These are phyloP conservation scores for Latrodectus geometricus DNA, from an alignment of 1,140 invertebrate genomes.

Conservation along the genomic window DNA sequence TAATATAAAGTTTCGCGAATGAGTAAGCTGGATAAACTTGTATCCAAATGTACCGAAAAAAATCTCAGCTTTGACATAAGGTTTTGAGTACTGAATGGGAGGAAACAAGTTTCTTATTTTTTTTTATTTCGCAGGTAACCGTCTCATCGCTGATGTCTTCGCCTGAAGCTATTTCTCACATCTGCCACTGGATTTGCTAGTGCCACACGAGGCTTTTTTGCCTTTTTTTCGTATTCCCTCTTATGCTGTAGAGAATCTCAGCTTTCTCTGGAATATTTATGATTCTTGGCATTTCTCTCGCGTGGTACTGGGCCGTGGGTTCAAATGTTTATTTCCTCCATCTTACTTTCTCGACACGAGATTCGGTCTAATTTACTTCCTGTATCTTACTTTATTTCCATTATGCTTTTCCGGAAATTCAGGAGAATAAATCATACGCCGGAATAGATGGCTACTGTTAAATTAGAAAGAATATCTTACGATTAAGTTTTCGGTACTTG, in stretches of 20 bases:
- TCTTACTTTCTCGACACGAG: not conserved
- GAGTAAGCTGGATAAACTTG: too few species aligned
- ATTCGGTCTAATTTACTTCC: not conserved
- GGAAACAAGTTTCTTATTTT: constrained; percentile 42
- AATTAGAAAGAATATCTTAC: too few species aligned
- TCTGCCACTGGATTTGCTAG: constrained; percentile 48
- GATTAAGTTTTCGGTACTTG: too few species aligned
- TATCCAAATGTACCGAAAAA: constrained; percentile 9
- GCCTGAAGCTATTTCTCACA: constrained; percentile 58
- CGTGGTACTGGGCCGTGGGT: not conserved
- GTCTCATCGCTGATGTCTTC: constrained; percentile 21
- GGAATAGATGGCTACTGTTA: too few species aligned
- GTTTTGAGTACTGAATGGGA: not conserved
- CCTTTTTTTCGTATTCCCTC: constrained; percentile 13
- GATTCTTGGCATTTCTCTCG: constrained; percentile 2
- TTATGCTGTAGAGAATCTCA: not conserved
- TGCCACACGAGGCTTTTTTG: constrained; percentile 32
- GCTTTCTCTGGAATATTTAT: constrained; percentile 18
- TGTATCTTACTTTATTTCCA: too few species aligned
- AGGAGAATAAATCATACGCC: too few species aligned
- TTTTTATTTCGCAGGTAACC: constrained; percentile 28
- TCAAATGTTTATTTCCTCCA: not conserved
- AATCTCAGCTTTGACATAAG: not conserved
- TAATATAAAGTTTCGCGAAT: too few species aligned
- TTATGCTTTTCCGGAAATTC: too few species aligned